Percentiles rank a stretch among this genome's conserved stretches.
Conservation (phyloP, 2,113 vertebrate genomes). For the Rhodinocichla rosea region DNA sequence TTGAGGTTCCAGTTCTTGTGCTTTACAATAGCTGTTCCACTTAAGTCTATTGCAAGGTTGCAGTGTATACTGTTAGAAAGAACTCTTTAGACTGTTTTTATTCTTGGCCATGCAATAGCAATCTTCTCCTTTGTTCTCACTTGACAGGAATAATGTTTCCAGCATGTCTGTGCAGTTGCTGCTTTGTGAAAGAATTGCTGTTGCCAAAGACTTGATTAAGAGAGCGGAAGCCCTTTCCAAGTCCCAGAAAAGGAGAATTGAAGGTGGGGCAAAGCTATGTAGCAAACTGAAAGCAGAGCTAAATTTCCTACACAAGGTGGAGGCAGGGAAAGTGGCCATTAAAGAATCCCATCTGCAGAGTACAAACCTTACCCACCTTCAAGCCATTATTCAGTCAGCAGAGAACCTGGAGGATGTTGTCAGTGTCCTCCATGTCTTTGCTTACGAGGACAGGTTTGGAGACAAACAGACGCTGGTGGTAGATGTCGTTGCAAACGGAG, state of each 20-base stretch:
- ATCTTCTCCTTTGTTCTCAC: not conserved
- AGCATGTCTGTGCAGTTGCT: conserved; percentile 83
- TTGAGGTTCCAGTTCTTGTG: not conserved
- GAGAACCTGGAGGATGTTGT: conserved; percentile 85
- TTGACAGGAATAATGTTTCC: conserved; percentile 79
- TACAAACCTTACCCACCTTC: conserved; percentile 93
- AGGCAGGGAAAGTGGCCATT: conserved; percentile 82
- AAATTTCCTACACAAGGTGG: conserved; percentile 88
- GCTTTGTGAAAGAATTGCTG: conserved; percentile 83
- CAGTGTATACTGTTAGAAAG: not conserved
- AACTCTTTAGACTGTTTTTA: not conserved
- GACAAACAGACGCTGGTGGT: conserved; percentile 86
- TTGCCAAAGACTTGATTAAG: conserved; percentile 84
- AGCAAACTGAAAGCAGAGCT: conserved; percentile 89
- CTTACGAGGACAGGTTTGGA: conserved; percentile 79
- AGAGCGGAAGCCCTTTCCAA: conserved; percentile 81
- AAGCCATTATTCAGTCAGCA: conserved; percentile 86
- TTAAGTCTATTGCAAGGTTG: not conserved
- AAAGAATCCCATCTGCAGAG: conserved; percentile 95
- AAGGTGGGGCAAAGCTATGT: conserved; percentile 89
- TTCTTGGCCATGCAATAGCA: not conserved
- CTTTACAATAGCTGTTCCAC: not conserved
- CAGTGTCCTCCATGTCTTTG: conserved; percentile 88
- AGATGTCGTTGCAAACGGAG: conserved; percentile 89
- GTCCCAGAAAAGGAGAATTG: conserved; percentile 77